A percentile compares a stretch with the other conserved stretches of the same genome.
Conservation (phyloP, 1,140 invertebrate genomes). For the Drosophila kikkawai region DNA sequence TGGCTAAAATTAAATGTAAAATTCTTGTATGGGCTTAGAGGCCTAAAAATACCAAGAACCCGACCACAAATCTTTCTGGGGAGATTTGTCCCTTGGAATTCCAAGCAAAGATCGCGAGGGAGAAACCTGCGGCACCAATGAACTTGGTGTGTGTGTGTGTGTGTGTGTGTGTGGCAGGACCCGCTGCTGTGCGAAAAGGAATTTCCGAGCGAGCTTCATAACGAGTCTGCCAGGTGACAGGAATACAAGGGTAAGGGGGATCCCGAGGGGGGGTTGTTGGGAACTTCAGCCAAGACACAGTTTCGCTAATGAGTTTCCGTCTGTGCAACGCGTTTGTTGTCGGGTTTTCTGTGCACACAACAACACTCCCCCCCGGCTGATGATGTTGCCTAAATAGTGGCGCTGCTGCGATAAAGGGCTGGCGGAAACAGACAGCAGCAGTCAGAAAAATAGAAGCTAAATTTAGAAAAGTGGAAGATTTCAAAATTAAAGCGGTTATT, state of each 20-base stretch:
- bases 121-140: neutral
- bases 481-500: no score
- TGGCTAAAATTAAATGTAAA: constrained; percentile 31
- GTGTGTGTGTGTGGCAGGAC: neutral
- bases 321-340: constrained; percentile 35
- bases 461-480: neutral
- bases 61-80: constrained; percentile 24
- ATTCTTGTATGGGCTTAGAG: constrained; percentile 14
- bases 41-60: constrained; percentile 20
- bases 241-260: neutral
- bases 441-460: neutral
- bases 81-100: constrained; percentile 1
- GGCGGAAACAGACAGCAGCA: constrained; percentile 6
- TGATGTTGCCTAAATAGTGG: constrained; percentile 63
- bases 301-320: constrained; percentile 82
- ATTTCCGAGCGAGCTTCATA: constrained; percentile 45
- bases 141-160: neutral
- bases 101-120: neutral
- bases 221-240: constrained; percentile 61
- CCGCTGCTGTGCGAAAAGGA: constrained; percentile 24
- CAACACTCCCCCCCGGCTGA: constrained; percentile 27
- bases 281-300: constrained; percentile 64
- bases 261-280: neutral
- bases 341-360: constrained; percentile 9
- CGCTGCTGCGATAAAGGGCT: constrained; percentile 32